Evolutionary conservation across 2,888 invertebrate species (phyloP), one percentile per base, ranked within the genome.

Genomic region (Noctua comes): DNA sequence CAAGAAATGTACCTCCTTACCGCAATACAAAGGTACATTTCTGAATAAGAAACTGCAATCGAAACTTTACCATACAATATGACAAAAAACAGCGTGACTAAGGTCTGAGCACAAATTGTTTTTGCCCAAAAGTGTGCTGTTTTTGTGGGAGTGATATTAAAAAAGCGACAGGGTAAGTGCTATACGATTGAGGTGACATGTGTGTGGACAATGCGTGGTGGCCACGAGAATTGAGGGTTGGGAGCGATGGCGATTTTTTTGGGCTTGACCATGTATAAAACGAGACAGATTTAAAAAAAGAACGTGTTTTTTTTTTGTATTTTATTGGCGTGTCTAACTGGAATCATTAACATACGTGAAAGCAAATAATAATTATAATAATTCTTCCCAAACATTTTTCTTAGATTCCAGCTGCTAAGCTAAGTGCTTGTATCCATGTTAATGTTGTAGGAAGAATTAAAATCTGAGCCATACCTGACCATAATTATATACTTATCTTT

Each of bases 161-260:
- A 96, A 96, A 96, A 93, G 91, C 89, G 90, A 90, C 91, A 81
- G 82, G 90, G 91, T 95, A 95, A 96, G 95, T 95, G 92, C 89
- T 91, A 94, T 96, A 93, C 93, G 93, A 96, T 96, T 94, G 94
- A 88, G 91, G 94, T 91, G 93, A 93, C 94, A 93, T 93, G 92
- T 93, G 94, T 88, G 90, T 90, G 93, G 94, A 93, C 92, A 91
- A 80, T 74, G 81, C 65, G 48, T 77, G 80, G 81, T 86, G 93
- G 95, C 92, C 87, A 93, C 18, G 76, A 88, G 90, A 89, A 11
- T 0, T 57, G 90, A 87, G 91, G 54, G 57, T 0, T 54, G 0
- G 27, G 13, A 57, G n/a, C 0, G 3, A 31, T 27, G 21, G 46
- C 6, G 21, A 48, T n/a, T 51, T 46, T 62, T 6, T 31, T n/a